Evolutionary conservation across 2,888 invertebrate species (phyloP).

Genomic region (Sminthurides aquaticus): DNA sequence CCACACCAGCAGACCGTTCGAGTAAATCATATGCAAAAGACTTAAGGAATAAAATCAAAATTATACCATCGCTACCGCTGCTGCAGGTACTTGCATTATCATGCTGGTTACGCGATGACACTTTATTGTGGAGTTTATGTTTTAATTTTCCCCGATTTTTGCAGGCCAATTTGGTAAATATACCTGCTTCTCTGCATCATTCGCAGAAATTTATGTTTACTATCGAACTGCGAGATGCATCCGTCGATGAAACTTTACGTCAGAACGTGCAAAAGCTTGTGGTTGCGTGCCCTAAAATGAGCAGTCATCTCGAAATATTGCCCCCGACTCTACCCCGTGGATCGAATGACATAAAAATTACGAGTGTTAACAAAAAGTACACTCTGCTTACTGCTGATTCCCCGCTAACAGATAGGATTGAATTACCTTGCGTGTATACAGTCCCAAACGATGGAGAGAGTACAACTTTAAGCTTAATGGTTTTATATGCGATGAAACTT

Average conservation of each 20-base stretch:
- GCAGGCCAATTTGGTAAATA: slow-evolving; percentile 29
- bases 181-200: slow-evolving; percentile 30
- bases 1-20: slow-evolving; percentile 51
- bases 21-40: slow-evolving; percentile 55
- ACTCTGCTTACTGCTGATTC: not conserved
- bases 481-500: slow-evolving; percentile 28
- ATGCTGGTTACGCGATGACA: too few species aligned
- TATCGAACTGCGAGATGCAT: slow-evolving; percentile 26
- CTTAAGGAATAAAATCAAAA: slow-evolving; percentile 63
- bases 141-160: too few species aligned
- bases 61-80: slow-evolving; percentile 72
- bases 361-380: not conserved
- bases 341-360: not conserved
- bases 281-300: slow-evolving; percentile 31
- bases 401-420: not conserved
- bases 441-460: slow-evolving; percentile 31
- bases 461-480: slow-evolving; percentile 28
- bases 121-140: too few species aligned
- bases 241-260: slow-evolving; percentile 15
- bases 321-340: not conserved
- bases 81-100: slow-evolving; percentile 74
- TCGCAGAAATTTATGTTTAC: slow-evolving; percentile 31
- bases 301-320: not conserved
- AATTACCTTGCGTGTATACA: slow-evolving; percentile 32
- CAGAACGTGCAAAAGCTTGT: slow-evolving; percentile 25